Evolutionary conservation across 2,888 invertebrate genomes (phyloP), one percentile per base, ranked within the genome.

Genomic region (Coelogynopora nodosa): DNA sequence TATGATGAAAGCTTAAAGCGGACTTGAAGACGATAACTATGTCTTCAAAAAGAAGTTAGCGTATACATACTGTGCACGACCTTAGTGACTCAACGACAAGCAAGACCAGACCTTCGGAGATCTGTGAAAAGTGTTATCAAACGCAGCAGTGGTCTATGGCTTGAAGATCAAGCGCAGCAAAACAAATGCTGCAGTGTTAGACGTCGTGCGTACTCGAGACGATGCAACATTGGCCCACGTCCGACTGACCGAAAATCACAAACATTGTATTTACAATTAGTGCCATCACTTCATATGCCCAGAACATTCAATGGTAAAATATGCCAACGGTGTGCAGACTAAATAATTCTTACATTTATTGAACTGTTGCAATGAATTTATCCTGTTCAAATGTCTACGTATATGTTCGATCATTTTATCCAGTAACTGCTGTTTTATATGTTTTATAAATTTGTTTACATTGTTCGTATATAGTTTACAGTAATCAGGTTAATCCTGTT

Each of bases 41-140:
- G 23, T 26, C 74, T 74, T 74, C 74, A 74, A 74, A 74, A 74
- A 74, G 27, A 26, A 74, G 74, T 26, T 74, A 74, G 74, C 74
- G 74, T 74, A 74, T n/a, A n/a, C 74, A 74, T n/a, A 74, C 23
- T 74, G 74, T 74, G 74, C 74, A 74, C 74, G 74, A 26, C 74
- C 74, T 74, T 74, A 74, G 74, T 74, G 74, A 74, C 74, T 74
- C 74, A 74, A 74, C 74, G 74, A 74, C 74, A 74, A 74, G 74
- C 74, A 74, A 74, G 23, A 74, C 18, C 74, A 74, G 23, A 74
- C 74, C 74, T 74, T 74, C 23, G 74, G 74, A 74, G 23, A 74
- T 74, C 74, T 74, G 74, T 74, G 74, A 74, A 74, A 74, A 26
- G 23, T 74, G 74, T 26, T 23, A 74, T 74, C 74, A 74, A 74